phyloP scores from a whole-genome alignment of 2,797 vertebrate species.

The Sebastolobus alascanus region DNA sequence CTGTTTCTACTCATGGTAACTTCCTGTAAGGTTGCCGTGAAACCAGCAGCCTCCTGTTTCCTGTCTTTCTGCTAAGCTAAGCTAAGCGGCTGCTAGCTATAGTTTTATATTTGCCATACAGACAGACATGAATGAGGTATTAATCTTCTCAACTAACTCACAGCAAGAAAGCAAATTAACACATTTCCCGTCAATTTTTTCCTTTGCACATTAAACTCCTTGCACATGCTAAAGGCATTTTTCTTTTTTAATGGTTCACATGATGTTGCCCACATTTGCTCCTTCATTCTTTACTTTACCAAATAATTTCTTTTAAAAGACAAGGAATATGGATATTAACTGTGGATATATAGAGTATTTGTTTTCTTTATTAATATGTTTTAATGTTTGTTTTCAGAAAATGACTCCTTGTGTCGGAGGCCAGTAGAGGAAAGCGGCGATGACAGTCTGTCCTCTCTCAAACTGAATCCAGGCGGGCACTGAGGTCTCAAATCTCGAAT shows the following conservation, averaged over 20 bases:
- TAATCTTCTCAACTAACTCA: not conserved
- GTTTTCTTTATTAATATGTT: not conserved
- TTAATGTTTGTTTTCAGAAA: slow-evolving; percentile 53
- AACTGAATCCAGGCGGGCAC: slow-evolving; percentile 49
- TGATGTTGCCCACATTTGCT: not conserved
- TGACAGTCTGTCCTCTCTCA: slow-evolving; percentile 58
- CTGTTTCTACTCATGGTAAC: not conserved
- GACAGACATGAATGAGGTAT: not conserved
- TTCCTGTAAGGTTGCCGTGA: not conserved
- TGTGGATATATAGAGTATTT: not conserved
- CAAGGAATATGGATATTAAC: not conserved
- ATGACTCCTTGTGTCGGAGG: slow-evolving; percentile 67
- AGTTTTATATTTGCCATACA: not conserved
- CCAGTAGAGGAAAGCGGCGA: slow-evolving; percentile 84
- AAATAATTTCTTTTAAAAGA: not conserved
- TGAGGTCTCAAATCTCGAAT: slow-evolving; percentile 34
- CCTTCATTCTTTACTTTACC: not conserved
- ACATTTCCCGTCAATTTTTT: not conserved
- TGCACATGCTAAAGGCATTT: not conserved
- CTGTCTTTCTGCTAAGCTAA: not conserved
- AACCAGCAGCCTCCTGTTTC: not conserved
- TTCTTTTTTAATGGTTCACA: not conserved
- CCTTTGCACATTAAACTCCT: not conserved
- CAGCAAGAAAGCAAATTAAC: not conserved
- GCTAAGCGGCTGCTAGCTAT: not conserved